A percentile compares a stretch with the other conserved stretches of the same genome.
These are phyloP conservation scores for Lasiommata megera DNA, from an alignment of 2,888 invertebrate genomes.

Conservation along the genomic window DNA sequence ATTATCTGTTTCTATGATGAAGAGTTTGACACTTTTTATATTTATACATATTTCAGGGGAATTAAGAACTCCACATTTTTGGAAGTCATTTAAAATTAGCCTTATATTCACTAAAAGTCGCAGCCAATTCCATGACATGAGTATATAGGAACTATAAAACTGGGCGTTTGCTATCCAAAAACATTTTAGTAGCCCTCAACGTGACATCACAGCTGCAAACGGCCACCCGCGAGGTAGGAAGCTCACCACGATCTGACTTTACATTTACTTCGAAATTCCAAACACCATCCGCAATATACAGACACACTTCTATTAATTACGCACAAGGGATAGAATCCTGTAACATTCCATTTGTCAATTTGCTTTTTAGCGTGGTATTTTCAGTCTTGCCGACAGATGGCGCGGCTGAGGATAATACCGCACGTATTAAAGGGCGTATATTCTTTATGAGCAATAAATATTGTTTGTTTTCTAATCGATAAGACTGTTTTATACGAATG, in stretches of 20 bases:
- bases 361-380: background rate
- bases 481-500: slow-evolving; percentile 36
- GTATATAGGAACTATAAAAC: background rate
- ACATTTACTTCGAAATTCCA: slow-evolving; percentile 38
- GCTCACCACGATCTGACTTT: slow-evolving; percentile 55
- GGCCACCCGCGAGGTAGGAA: slow-evolving; percentile 68
- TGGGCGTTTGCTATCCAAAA: slow-evolving; percentile 6
- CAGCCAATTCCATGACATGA: too few relatives aligned
- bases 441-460: slow-evolving; percentile 54
- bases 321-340: slow-evolving; percentile 36
- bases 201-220: slow-evolving; percentile 61
- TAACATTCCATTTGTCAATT: background rate
- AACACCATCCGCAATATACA: background rate
- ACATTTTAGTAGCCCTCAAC: slow-evolving; percentile 51
- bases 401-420: slow-evolving; percentile 58
- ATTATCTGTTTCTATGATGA: too few relatives aligned
- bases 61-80: too few relatives aligned
- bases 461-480: slow-evolving; percentile 55
- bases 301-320: slow-evolving; percentile 23
- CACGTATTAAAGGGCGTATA: slow-evolving; percentile 46
- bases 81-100: too few relatives aligned
- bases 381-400: slow-evolving; percentile 61
- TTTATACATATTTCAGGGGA: too few relatives aligned
- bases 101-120: too few relatives aligned
- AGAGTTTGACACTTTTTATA: too few relatives aligned